These are phyloP conservation scores for Neolamprologus modestus DNA, from an alignment of 2,113 vertebrate genomes.

Conservation along the genomic window DNA sequence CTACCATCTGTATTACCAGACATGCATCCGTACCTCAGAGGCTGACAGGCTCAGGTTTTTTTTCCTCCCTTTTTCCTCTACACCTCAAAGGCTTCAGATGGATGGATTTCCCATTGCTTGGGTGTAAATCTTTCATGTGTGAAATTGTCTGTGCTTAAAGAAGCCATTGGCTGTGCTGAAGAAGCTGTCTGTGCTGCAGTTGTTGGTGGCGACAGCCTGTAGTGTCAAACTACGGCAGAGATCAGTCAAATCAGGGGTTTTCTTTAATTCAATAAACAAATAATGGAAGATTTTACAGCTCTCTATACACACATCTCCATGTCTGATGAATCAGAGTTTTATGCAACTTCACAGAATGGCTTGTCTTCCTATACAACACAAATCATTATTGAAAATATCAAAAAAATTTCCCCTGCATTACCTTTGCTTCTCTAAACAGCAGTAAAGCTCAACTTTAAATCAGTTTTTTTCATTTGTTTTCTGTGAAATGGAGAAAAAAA, in stretches of 20 bases:
- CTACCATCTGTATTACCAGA: conserved; percentile 27
- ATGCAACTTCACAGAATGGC: background rate
- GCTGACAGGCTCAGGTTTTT: background rate
- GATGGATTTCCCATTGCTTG: conserved; percentile 11
- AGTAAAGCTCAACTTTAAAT: background rate
- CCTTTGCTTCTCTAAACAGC: background rate
- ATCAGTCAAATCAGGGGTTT: background rate
- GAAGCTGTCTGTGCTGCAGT: conserved; percentile 9
- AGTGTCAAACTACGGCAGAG: background rate
- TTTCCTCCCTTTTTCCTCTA: background rate
- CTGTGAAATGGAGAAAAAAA: background rate
- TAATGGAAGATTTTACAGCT: background rate
- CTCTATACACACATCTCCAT: fast-evolving
- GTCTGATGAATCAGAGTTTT: background rate
- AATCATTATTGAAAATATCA: background rate
- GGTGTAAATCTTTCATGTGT: conserved; percentile 58
- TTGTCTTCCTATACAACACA: background rate
- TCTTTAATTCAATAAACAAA: background rate
- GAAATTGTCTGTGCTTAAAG: conserved; percentile 61
- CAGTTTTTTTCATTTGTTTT: background rate
- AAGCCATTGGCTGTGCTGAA: conserved; percentile 5
- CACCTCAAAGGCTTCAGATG: conserved; percentile 3
- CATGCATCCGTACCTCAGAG: background rate
- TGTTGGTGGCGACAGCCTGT: background rate
- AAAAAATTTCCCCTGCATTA: background rate